Conservation (phyloP, 2,797 vertebrate species). For the Catamblyrhynchus diadema region DNA sequence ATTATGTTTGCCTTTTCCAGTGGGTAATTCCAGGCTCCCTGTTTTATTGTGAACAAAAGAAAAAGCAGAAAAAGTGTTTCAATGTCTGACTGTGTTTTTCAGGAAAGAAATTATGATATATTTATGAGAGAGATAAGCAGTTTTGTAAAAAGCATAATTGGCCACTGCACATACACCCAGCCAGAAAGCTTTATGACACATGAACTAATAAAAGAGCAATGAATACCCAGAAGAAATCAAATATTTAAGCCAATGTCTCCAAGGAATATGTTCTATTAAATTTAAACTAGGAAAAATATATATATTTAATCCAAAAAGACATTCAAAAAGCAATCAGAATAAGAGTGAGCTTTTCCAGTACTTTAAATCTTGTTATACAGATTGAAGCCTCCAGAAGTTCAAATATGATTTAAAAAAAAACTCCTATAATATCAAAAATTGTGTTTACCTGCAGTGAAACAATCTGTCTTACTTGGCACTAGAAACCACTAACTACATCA, state of each 20-base stretch:
- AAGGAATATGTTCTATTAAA: neutral
- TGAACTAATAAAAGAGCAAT: neutral
- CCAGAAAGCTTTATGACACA: neutral
- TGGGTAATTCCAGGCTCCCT: neutral
- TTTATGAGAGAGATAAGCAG: neutral
- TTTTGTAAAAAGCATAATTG: neutral
- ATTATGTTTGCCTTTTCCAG: conserved; percentile 22
- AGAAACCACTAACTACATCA: conserved; percentile 54
- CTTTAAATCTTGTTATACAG: conserved; percentile 47
- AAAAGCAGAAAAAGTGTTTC: neutral
- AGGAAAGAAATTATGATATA: neutral
- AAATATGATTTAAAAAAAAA: neutral
- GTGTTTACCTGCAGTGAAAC: conserved; percentile 49
- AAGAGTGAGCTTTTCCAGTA: neutral
- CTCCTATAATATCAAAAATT: conserved; percentile 39
- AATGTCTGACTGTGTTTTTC: neutral
- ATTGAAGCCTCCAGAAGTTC: conserved; percentile 28
- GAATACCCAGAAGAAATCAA: conserved; percentile 18
- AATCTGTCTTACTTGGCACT: conserved; percentile 60
- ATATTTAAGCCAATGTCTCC: neutral
- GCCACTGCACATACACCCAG: neutral
- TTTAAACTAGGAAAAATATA: neutral
- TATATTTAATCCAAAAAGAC: neutral
- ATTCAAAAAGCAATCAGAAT: neutral
- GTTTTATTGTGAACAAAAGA: neutral